Conservation (phyloP, 2,113 vertebrate species). For the Nycticebus coucang region DNA sequence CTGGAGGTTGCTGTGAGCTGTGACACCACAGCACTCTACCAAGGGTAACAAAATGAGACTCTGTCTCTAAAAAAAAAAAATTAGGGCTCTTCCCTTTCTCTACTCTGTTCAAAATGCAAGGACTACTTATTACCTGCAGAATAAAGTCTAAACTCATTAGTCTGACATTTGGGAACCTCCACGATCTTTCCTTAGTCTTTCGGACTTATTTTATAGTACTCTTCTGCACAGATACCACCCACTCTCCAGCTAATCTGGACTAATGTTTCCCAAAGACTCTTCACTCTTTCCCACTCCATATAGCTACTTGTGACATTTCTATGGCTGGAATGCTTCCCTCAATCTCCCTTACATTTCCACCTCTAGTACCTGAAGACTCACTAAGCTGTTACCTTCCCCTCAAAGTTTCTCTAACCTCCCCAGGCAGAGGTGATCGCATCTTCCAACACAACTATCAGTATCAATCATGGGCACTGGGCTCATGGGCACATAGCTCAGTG, state of each 20-base stretch:
- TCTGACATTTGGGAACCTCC: background rate
- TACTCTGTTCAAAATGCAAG: constrained; percentile 10
- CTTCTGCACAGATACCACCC: background rate
- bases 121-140: background rate
- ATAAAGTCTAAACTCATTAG: constrained; percentile 36
- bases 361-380: background rate
- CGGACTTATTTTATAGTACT: constrained; percentile 12
- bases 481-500: no score
- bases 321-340: background rate
- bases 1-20: no score
- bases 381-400: constrained; percentile 21
- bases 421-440: background rate
- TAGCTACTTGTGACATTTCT: constrained; percentile 6
- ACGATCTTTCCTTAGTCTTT: constrained; percentile 15
- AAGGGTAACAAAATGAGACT: no score
- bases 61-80: background rate
- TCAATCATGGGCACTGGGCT: background rate
- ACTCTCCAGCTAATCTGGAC: constrained; percentile 1
- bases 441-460: background rate
- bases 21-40: no score
- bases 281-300: background rate
- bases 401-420: constrained; percentile 26
- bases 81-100: background rate
- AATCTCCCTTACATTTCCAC: constrained; percentile 21
- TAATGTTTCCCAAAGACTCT: background rate